Percentiles rank a stretch among this genome's conserved stretches.
Conservation (phyloP, 2,113 vertebrate species). For the Petrocephalus zakoni region DNA sequence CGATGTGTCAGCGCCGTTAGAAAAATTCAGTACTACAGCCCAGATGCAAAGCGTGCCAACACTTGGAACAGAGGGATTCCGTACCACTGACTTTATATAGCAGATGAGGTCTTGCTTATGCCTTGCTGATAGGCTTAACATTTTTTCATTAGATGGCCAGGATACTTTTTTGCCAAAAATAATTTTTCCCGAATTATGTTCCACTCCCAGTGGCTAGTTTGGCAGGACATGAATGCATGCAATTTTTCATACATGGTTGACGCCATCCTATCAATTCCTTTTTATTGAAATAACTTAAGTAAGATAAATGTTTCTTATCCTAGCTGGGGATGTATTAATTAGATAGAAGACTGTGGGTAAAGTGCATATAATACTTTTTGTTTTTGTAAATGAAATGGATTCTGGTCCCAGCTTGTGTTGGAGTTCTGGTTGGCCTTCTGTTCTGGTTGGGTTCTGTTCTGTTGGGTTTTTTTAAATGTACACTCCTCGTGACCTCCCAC, state of each 20-base stretch:
- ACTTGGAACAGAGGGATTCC: background rate
- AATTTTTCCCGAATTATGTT: background rate
- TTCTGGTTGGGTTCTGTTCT: background rate
- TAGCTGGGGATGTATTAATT: background rate
- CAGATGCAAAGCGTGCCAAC: background rate
- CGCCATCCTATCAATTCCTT: background rate
- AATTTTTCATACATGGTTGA: background rate
- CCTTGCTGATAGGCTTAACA: background rate
- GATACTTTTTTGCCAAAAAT: background rate
- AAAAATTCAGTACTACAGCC: background rate
- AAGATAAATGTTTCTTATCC: background rate
- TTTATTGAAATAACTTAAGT: background rate
- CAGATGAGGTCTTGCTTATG: background rate
- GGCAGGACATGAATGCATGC: background rate
- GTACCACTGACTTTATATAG: background rate
- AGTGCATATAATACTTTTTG: background rate
- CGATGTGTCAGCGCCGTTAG: background rate
- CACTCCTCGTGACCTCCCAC: background rate
- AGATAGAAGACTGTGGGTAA: background rate
- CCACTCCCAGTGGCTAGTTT: slow-evolving; percentile 1
- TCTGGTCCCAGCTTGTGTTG: background rate
- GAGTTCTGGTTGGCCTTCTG: background rate
- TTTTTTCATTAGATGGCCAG: background rate
- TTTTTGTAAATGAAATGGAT: background rate
- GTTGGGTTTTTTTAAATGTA: background rate